Evolutionary conservation across 1,140 invertebrate genomes (phyloP).

Genomic region (Bombus affinis): DNA sequence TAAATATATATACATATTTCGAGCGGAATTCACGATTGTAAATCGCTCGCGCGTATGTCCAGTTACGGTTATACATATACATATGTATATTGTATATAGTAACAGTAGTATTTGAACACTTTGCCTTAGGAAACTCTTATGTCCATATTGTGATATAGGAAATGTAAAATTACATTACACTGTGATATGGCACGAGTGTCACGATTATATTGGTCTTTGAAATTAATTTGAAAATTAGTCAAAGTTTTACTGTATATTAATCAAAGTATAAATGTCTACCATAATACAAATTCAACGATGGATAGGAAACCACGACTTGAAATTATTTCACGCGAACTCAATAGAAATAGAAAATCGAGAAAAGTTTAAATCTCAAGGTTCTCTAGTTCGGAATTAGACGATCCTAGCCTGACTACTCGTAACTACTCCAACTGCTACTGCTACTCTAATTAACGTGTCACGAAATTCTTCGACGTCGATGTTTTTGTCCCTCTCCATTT

Average conservation of each 20-base stretch:
- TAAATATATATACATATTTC: not conserved
- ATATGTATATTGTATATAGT: not conserved
- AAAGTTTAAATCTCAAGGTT: not conserved
- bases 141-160: too few relatives aligned
- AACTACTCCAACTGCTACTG: not conserved
- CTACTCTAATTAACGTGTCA: conserved; percentile 2
- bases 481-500: not conserved
- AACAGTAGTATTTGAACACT: too few relatives aligned
- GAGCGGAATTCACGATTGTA: not conserved
- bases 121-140: too few relatives aligned
- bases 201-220: too few relatives aligned
- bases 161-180: too few relatives aligned
- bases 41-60: not conserved
- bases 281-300: not conserved
- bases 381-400: not conserved
- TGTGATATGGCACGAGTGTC: too few relatives aligned
- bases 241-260: too few relatives aligned
- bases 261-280: too few relatives aligned
- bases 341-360: not conserved
- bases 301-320: not conserved
- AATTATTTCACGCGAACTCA: not conserved
- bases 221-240: too few relatives aligned
- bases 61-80: not conserved
- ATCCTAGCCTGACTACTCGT: not conserved
- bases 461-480: not conserved